Evolutionary conservation across 64 coral and sea anemone genomes (phyloP).

Genomic region (Pachyseris speciosa): DNA sequence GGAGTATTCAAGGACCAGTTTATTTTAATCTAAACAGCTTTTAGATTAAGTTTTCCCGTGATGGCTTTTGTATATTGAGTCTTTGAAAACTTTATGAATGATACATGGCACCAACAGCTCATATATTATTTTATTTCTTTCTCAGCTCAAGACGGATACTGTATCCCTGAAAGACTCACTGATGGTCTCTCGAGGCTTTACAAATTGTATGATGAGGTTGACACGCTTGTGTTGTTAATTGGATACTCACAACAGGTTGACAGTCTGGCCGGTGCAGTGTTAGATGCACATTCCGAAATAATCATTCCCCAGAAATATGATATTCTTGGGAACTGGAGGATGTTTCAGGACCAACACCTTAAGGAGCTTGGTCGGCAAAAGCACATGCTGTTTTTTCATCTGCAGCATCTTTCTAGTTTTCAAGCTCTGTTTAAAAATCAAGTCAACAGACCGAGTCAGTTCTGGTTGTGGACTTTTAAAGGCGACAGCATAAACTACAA

Average conservation of each 20-base stretch:
- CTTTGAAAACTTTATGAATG: background rate
- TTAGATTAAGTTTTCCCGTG: no score
- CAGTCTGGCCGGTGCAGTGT: background rate
- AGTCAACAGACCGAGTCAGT: background rate
- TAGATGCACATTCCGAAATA: slow-evolving; percentile 19
- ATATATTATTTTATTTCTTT: no score
- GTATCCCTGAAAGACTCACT: background rate
- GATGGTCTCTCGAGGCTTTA: background rate
- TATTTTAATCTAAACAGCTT: no score
- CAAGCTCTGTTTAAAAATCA: slow-evolving; percentile 10
- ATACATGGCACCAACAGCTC: background rate
- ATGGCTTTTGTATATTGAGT: no score
- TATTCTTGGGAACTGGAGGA: slow-evolving; percentile 23
- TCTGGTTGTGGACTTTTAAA: slow-evolving; percentile 50
- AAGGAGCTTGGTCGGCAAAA: background rate
- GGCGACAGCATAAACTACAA: background rate
- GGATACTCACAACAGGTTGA: background rate
- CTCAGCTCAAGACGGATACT: background rate
- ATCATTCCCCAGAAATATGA: slow-evolving; percentile 18
- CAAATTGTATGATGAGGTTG: slow-evolving; percentile 4
- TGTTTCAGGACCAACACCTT: background rate
- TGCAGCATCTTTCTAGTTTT: slow-evolving; percentile 27
- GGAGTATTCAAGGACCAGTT: no score
- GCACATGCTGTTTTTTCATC: slow-evolving; percentile 14
- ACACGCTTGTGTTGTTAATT: slow-evolving; percentile 20